Evolutionary conservation across 1,140 invertebrate species (phyloP).

Genomic region (Drosophila repleta): DNA sequence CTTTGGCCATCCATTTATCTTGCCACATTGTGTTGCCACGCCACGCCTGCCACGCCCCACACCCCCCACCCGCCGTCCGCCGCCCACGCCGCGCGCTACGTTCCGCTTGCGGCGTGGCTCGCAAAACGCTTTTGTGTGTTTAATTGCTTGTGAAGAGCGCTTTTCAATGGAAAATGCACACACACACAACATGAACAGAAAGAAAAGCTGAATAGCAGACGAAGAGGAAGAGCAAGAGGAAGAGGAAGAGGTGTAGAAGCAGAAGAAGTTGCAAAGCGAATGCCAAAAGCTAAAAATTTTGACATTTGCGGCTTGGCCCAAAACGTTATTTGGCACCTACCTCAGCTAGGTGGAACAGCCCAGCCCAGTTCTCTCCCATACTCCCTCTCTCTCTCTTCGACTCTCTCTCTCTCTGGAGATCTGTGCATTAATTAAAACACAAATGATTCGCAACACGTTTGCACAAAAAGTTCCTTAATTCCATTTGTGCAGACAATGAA

Average conservation of each 20-base stretch:
- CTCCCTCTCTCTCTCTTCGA: background rate
- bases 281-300: background rate
- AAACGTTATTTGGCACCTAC: background rate
- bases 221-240: background rate
- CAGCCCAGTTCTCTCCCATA: background rate
- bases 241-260: too few species aligned
- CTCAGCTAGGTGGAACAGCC: background rate
- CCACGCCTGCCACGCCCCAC: background rate
- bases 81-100: slow-evolving; percentile 1
- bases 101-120: slow-evolving; percentile 69
- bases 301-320: background rate
- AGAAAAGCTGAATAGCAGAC: background rate
- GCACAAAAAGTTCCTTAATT: slow-evolving; percentile 2
- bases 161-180: slow-evolving; percentile 77
- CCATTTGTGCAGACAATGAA: slow-evolving; percentile 1
- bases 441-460: slow-evolving; percentile 6
- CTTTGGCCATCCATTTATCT: slow-evolving; percentile 78
- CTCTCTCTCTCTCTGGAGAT: background rate
- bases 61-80: too few species aligned
- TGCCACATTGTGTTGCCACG: slow-evolving; percentile 68
- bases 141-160: slow-evolving; percentile 82
- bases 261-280: too few species aligned
- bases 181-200: slow-evolving; percentile 24
- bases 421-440: slow-evolving; percentile 7
- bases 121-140: slow-evolving; percentile 81